phyloP scores from a whole-genome alignment of 1,140 invertebrate species.

The Listronotus oregonensis region DNA sequence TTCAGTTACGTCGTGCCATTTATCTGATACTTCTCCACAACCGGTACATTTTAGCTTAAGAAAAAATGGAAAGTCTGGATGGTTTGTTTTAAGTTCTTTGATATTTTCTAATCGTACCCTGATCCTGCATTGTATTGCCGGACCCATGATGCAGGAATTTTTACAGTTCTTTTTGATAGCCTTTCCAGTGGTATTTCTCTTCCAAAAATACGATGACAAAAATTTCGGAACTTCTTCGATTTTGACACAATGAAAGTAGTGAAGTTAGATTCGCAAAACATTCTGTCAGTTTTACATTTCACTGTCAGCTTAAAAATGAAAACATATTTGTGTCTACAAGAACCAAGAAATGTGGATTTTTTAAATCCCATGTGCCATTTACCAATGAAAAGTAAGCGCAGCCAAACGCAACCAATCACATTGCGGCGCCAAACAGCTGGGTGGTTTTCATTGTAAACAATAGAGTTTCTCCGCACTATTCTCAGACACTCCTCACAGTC shows the following conservation, averaged over 20 bases:
- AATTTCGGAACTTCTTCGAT: not conserved
- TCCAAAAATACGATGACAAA: not conserved
- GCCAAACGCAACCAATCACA: too few species aligned
- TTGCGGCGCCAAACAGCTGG: too few species aligned
- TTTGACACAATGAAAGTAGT: not conserved
- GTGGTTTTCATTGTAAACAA: too few species aligned
- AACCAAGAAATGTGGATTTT: too few species aligned
- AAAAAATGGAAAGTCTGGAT: conserved; percentile 70
- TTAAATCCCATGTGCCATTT: too few species aligned
- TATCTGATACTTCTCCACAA: conserved; percentile 79
- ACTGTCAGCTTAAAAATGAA: too few species aligned
- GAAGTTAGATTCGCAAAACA: conserved; percentile 3
- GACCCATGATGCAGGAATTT: conserved; percentile 61
- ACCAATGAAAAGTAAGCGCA: too few species aligned
- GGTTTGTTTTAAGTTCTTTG: conserved; percentile 67
- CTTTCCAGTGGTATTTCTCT: not conserved
- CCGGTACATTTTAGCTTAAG: conserved; percentile 77
- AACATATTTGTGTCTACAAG: too few species aligned
- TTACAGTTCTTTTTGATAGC: not conserved
- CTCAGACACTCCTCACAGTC: too few species aligned
- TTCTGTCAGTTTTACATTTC: too few species aligned
- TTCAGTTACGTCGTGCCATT: conserved; percentile 79
- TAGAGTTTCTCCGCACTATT: too few species aligned
- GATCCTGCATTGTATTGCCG: conserved; percentile 69
- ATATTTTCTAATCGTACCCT: conserved; percentile 70